Conservation (phyloP, 2,797 vertebrate genomes). For the Lutra lutra region DNA sequence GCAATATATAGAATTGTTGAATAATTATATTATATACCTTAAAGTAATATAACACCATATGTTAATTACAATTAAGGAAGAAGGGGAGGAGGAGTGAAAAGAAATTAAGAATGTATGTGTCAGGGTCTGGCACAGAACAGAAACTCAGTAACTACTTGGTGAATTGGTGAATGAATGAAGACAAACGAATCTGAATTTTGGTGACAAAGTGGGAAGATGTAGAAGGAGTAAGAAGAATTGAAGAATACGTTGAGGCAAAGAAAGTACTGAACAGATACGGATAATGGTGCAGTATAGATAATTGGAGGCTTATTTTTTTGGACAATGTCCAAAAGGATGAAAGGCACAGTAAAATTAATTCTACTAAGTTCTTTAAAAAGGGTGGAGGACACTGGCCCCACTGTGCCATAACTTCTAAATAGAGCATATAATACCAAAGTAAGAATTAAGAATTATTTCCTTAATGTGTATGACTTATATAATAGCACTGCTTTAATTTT, state of each 20-base stretch:
- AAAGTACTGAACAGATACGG: not conserved
- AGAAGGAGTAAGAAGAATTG: not conserved
- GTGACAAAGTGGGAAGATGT: not conserved
- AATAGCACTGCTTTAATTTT: not conserved
- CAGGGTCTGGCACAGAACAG: not conserved
- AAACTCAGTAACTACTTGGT: not conserved
- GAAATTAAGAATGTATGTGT: not conserved
- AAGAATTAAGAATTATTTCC: not conserved
- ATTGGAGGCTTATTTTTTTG: not conserved
- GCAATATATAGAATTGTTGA: not conserved
- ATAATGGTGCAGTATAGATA: not conserved
- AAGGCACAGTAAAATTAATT: not conserved
- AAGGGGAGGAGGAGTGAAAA: not conserved
- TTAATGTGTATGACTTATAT: not conserved
- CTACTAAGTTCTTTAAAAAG: not conserved
- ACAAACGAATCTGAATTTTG: not conserved
- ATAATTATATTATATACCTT: not conserved
- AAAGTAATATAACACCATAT: not conserved
- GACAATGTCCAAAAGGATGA: not conserved
- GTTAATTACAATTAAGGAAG: not conserved
- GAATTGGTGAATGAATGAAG: not conserved
- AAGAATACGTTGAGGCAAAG: not conserved
- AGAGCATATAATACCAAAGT: not conserved
- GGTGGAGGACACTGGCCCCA: not conserved
- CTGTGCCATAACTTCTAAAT: not conserved